Conservation (phyloP, 1,140 invertebrate species). For the Aleiodes sp. region DNA sequence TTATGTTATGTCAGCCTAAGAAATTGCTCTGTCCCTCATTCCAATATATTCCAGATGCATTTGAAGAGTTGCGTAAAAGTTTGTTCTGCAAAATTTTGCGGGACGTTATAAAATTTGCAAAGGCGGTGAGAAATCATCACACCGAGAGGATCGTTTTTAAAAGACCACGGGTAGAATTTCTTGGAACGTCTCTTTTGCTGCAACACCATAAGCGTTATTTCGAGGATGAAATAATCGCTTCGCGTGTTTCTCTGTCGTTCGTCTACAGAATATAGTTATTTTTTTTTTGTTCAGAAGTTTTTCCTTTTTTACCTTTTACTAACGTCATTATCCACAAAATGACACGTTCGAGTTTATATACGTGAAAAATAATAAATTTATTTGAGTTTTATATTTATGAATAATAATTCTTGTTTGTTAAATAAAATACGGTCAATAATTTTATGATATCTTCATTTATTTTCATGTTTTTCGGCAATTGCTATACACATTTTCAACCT, state of each 20-base stretch:
- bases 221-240: conserved; percentile 16
- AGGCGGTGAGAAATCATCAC: neutral
- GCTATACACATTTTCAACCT: neutral
- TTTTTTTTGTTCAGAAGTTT: neutral
- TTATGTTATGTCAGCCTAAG: conserved; percentile 43
- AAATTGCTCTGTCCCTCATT: conserved; percentile 41
- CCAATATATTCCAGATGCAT: conserved; percentile 55
- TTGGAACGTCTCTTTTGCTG: neutral
- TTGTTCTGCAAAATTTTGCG: neutral
- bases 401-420: neutral
- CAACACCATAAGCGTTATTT: conserved; percentile 20
- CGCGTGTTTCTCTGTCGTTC: conserved; percentile 19
- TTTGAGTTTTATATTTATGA: neutral
- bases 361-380: too few species aligned
- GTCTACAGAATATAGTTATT: neutral
- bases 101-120: neutral
- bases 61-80: conserved; percentile 11
- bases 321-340: neutral
- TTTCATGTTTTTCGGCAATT: neutral
- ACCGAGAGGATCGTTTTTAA: neutral
- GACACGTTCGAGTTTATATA: neutral
- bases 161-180: neutral
- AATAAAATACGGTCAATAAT: neutral
- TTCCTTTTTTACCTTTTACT: neutral
- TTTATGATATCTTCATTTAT: conserved; percentile 8